These are phyloP conservation scores for Siderastrea siderea DNA, from an alignment of 92 coral and sea anemone genomes.

Conservation along the genomic window DNA sequence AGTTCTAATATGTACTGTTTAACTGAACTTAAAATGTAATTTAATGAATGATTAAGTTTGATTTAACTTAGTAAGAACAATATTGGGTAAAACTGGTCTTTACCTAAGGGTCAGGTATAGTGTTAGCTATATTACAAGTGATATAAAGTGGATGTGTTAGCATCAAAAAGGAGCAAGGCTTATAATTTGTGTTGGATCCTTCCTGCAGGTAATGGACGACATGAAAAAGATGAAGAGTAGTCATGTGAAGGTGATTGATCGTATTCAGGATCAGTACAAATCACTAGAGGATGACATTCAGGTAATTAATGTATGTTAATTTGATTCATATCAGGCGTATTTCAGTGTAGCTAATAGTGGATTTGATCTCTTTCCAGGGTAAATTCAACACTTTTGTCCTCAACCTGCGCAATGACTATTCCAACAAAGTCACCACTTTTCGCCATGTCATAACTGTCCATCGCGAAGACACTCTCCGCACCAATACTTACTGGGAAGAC, in stretches of 20 bases:
- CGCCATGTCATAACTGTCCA: conserved; percentile 96
- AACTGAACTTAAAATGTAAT: no score
- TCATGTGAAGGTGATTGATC: conserved; percentile 93
- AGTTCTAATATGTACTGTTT: no score
- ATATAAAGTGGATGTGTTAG: no score
- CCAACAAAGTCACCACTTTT: conserved; percentile 90
- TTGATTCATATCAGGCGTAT: not conserved
- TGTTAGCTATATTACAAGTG: no score
- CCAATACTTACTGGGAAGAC: conserved; percentile 88
- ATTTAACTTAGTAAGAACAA: no score
- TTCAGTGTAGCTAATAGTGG: not conserved
- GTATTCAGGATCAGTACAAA: conserved; percentile 95
- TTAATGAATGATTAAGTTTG: no score
- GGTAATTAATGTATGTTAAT: conserved; percentile 36
- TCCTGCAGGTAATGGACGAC: conserved; percentile 90
- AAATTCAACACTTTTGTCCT: conserved; percentile 98
- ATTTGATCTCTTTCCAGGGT: conserved; percentile 63
- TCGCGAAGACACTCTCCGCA: conserved; percentile 81
- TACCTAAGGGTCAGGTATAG: no score
- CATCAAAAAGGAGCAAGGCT: not conserved
- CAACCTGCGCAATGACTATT: conserved; percentile 86
- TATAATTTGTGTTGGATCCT: not conserved
- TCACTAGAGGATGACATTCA: conserved; percentile 95
- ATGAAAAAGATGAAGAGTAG: conserved; percentile 95
- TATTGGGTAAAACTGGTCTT: no score